phyloP scores from a whole-genome alignment of 1,140 invertebrate genomes.

The Macrosteles quadrilineatus region DNA sequence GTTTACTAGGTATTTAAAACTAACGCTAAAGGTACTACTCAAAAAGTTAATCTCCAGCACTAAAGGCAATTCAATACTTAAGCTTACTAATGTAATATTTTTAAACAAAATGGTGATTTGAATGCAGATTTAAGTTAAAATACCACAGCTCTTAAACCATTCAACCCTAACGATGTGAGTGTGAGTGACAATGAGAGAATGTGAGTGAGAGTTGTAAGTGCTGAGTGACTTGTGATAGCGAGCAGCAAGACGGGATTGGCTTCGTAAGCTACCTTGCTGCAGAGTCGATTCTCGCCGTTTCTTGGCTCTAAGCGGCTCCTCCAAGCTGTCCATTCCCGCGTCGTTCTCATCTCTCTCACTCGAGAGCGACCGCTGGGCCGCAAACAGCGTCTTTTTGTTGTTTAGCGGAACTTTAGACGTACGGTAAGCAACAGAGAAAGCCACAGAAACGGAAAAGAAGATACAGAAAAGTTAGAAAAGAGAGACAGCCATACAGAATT shows the following conservation, averaged over 20 bases:
- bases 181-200: not conserved
- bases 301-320: constrained; percentile 66
- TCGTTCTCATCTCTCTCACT: constrained; percentile 61
- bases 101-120: no score
- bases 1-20: no score
- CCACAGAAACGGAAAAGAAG: constrained; percentile 24
- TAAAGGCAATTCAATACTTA: no score
- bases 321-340: constrained; percentile 60
- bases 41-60: no score
- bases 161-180: no score
- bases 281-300: constrained; percentile 59
- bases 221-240: not conserved
- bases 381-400: constrained; percentile 64
- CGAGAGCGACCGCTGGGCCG: constrained; percentile 64
- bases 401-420: constrained; percentile 62
- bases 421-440: constrained; percentile 30
- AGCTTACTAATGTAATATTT: no score
- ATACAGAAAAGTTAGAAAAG: constrained; percentile 25
- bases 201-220: not conserved
- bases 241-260: not conserved
- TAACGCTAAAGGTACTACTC: no score
- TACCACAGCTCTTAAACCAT: no score
- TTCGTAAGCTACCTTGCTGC: constrained; percentile 27
- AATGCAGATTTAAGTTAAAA: no score
- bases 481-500: constrained; percentile 13